phyloP scores from a whole-genome alignment of 2,113 vertebrate genomes.

The Chroicocephalus ridibundus region DNA sequence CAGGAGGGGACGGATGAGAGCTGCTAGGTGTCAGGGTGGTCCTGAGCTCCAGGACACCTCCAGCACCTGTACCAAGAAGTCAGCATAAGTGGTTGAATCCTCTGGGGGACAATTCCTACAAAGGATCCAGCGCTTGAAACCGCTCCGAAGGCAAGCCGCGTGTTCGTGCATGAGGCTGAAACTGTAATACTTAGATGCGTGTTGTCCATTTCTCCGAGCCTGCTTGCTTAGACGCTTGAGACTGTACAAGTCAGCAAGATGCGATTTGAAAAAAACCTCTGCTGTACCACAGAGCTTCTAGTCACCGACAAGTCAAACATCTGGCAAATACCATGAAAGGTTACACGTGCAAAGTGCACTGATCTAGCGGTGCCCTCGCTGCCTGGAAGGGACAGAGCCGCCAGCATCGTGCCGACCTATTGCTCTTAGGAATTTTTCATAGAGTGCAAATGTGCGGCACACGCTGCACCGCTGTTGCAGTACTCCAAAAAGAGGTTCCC shows the following conservation, averaged over 20 bases:
- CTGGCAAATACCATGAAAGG: background rate
- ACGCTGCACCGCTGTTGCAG: background rate
- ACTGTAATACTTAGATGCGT: background rate
- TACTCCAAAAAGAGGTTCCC: background rate
- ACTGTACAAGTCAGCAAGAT: background rate
- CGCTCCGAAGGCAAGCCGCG: background rate
- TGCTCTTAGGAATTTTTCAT: accelerated
- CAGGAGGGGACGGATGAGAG: background rate
- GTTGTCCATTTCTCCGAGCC: background rate
- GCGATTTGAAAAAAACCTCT: background rate
- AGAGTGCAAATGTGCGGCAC: background rate
- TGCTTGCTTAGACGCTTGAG: background rate
- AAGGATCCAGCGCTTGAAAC: background rate
- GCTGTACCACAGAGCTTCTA: background rate
- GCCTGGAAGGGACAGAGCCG: background rate
- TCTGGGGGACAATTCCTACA: background rate
- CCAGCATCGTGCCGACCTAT: background rate
- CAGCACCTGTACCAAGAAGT: background rate
- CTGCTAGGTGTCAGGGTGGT: background rate
- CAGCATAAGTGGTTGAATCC: background rate
- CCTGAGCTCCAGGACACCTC: background rate
- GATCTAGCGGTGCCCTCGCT: background rate
- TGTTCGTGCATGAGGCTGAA: background rate
- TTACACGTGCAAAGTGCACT: background rate
- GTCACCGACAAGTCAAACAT: background rate